Conservation (phyloP, 2,113 vertebrate species). For the Pterocles gutturalis region DNA sequence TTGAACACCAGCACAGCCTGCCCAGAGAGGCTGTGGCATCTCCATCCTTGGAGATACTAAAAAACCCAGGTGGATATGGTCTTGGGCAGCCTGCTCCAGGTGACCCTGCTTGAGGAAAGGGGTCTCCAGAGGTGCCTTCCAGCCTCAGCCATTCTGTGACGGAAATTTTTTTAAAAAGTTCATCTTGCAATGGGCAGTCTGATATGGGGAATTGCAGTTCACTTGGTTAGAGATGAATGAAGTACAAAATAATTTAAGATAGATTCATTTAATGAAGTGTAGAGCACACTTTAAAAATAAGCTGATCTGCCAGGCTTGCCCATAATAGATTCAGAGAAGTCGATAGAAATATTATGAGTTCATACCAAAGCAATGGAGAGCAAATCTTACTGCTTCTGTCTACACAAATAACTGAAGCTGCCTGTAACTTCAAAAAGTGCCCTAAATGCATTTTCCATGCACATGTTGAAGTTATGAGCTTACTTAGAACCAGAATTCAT, state of each 20-base stretch:
- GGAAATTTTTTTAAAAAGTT: background rate
- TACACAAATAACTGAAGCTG: background rate
- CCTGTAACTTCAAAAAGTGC: background rate
- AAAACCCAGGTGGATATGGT: fast-evolving
- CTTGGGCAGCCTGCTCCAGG: background rate
- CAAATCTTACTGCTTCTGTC: background rate
- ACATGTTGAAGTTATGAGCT: background rate
- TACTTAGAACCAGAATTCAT: background rate
- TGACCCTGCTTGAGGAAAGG: background rate
- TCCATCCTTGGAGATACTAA: background rate
- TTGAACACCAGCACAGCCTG: background rate
- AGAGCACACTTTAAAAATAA: background rate
- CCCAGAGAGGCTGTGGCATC: background rate
- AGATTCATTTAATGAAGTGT: background rate
- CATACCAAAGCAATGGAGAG: background rate
- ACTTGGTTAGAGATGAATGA: background rate
- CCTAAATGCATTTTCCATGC: background rate
- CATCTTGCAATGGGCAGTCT: background rate
- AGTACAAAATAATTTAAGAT: background rate
- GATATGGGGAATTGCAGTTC: background rate
- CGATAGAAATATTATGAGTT: background rate
- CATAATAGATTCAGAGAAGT: background rate
- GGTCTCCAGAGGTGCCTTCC: background rate
- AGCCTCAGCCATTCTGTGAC: background rate
- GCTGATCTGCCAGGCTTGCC: background rate